Conservation (phyloP, 2,113 vertebrate species). For the Aegithalos caudatus region DNA sequence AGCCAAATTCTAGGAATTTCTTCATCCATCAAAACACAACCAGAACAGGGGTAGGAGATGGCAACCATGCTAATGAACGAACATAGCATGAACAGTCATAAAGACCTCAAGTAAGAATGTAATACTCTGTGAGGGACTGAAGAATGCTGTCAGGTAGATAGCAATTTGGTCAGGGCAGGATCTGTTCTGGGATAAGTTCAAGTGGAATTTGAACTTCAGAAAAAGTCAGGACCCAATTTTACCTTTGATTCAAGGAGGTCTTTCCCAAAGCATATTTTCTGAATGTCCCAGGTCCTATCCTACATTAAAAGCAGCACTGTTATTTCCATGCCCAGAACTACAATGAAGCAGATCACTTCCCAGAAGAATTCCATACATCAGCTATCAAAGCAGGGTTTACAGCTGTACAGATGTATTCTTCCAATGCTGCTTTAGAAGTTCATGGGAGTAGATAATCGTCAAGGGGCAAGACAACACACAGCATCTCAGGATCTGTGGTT, state of each 20-base stretch:
- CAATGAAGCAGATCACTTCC: not conserved
- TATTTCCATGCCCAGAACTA: not conserved
- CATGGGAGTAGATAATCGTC: not conserved
- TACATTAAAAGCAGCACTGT: not conserved
- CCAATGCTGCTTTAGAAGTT: not conserved
- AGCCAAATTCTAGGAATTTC: not conserved
- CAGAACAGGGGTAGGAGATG: not conserved
- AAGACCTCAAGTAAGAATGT: not conserved
- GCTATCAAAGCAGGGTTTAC: not conserved
- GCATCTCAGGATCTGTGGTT: not conserved
- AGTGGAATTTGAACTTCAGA: not conserved
- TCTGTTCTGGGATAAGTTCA: not conserved
- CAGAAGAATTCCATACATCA: not conserved
- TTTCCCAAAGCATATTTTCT: not conserved
- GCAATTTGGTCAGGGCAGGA: not conserved
- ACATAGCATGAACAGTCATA: not conserved
- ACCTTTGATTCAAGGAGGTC: not conserved
- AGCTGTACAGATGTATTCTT: not conserved
- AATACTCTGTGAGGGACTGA: not conserved
- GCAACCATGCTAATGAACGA: not conserved
- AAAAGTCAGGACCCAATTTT: not conserved
- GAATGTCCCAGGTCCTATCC: not conserved
- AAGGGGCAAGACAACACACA: not conserved
- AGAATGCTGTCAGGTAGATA: not conserved
- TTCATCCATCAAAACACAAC: not conserved